Percentiles rank a stretch among this genome's conserved stretches.
Evolutionary conservation across 1,140 invertebrate species (phyloP).

Genomic region (Orius laevigatus): DNA sequence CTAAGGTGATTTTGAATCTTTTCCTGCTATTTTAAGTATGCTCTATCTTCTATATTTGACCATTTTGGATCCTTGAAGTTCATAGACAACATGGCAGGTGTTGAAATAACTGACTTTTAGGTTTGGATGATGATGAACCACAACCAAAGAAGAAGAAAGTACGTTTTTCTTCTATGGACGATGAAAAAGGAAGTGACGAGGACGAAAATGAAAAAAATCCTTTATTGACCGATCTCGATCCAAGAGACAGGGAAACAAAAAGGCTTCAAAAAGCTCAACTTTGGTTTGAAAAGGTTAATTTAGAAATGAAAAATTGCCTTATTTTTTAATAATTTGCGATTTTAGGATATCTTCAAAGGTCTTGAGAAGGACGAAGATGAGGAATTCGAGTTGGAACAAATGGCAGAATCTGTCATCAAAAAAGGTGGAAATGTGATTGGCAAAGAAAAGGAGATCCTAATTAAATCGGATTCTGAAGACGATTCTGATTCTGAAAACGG

Average conservation of each 20-base stretch:
- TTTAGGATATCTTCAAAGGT: constrained; percentile 61
- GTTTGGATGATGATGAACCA: constrained; percentile 10
- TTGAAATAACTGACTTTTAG: no score
- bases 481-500: constrained; percentile 25
- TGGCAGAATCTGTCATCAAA: constrained; percentile 52
- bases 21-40: no score
- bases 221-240: constrained; percentile 68
- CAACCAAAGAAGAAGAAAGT: constrained; percentile 14
- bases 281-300: constrained; percentile 67
- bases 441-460: constrained; percentile 23
- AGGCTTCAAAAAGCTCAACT: constrained; percentile 58
- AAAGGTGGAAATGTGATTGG: constrained; percentile 45
- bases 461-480: constrained; percentile 19
- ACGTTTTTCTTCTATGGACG: constrained; percentile 7
- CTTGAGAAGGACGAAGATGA: constrained; percentile 67
- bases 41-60: no score
- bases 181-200: constrained; percentile 29
- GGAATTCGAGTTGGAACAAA: constrained; percentile 68
- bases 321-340: background rate
- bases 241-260: constrained; percentile 50
- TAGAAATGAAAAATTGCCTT: no score
- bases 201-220: constrained; percentile 43
- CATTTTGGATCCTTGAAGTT: no score
- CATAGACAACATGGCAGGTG: no score
- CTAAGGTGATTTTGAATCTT: no score